Conservation (phyloP, 2,888 invertebrate genomes). For the Ligdia adustata region DNA sequence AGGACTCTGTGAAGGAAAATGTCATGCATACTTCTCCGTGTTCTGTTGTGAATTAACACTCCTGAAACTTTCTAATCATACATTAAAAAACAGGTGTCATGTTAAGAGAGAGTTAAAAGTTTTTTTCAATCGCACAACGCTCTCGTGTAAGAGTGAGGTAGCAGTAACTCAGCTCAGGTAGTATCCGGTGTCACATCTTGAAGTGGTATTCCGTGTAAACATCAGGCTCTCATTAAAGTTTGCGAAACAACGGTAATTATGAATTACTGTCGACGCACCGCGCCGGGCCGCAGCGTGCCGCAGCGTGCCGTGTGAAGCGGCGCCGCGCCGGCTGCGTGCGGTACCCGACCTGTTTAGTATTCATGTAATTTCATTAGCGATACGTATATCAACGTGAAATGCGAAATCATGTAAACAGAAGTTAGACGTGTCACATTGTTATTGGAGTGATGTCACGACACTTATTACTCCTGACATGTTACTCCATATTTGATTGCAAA, state of each 20-base stretch:
- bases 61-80: too few species aligned
- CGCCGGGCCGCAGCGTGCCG: neutral
- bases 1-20: too few species aligned
- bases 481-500: too few species aligned
- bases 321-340: too few species aligned
- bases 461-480: too few species aligned
- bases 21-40: too few species aligned
- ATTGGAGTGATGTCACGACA: too few species aligned
- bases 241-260: conserved; percentile 61
- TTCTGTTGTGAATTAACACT: too few species aligned
- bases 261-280: conserved; percentile 45
- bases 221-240: conserved; percentile 59
- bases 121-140: conserved; percentile 24
- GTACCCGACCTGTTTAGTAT: conserved; percentile 24
- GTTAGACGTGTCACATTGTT: too few species aligned
- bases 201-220: conserved; percentile 59
- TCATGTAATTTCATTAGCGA: conserved; percentile 33
- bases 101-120: conserved; percentile 12
- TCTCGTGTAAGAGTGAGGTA: conserved; percentile 26
- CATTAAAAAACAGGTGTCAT: too few species aligned
- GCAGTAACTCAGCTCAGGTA: conserved; percentile 24
- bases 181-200: conserved; percentile 25
- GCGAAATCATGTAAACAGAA: conserved; percentile 10
- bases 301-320: too few species aligned
- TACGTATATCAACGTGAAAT: conserved; percentile 23